A percentile compares a stretch with the other conserved stretches of the same genome.
phyloP scores from a whole-genome alignment of 2,888 invertebrate species.

The Eupithecia subfuscata region DNA sequence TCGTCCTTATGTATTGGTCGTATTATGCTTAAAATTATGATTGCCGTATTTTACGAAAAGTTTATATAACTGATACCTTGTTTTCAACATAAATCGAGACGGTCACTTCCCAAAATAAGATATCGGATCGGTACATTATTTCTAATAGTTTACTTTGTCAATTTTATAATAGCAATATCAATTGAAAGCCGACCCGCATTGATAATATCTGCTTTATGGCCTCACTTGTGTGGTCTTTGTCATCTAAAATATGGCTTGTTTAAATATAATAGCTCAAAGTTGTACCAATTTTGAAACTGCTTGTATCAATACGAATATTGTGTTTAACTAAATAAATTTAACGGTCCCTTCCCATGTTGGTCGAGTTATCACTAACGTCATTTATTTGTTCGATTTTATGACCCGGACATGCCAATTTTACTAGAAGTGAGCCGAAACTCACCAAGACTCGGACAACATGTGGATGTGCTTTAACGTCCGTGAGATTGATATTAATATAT shows the following conservation, averaged over 20 bases:
- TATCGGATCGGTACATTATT: slow-evolving; percentile 9
- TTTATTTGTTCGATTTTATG: not conserved
- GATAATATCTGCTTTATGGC: slow-evolving; percentile 29
- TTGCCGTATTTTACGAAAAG: not conserved
- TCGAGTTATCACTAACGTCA: not conserved
- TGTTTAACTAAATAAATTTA: not conserved
- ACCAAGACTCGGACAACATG: not conserved
- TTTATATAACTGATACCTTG: not conserved
- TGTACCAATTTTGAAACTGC: not conserved
- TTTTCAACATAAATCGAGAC: not conserved
- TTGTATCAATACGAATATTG: not conserved
- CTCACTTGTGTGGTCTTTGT: slow-evolving; percentile 34
- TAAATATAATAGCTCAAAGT: not conserved
- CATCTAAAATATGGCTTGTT: slow-evolving; percentile 17
- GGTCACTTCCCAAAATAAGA: slow-evolving; percentile 1
- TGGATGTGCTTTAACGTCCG: not conserved
- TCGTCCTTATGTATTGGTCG: not conserved
- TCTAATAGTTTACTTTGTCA: slow-evolving; percentile 27
- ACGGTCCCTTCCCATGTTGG: not conserved
- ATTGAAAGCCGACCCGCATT: slow-evolving; percentile 29
- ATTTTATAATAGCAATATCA: slow-evolving; percentile 33
- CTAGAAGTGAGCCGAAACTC: not conserved
- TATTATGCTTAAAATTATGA: not conserved
- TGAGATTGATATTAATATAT: not conserved
- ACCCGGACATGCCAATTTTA: not conserved